These are phyloP conservation scores for Saxidomus purpurata DNA, from an alignment of 1,140 invertebrate species.

Conservation along the genomic window DNA sequence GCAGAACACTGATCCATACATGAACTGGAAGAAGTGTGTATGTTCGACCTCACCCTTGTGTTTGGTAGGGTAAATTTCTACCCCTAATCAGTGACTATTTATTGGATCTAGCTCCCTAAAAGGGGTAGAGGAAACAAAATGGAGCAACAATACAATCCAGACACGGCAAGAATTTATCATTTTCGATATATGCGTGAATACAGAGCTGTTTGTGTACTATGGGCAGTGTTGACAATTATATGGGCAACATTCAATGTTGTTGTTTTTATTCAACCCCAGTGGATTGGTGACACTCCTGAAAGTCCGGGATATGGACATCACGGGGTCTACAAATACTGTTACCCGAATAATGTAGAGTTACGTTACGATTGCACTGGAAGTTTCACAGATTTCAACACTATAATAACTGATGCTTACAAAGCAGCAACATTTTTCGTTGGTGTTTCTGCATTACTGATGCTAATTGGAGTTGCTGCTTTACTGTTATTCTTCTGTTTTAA, in stretches of 20 bases:
- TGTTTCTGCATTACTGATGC: constrained; percentile 94
- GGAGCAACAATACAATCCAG: constrained; percentile 74
- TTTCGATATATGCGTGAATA: constrained; percentile 80
- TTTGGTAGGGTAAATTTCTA: constrained; percentile 20
- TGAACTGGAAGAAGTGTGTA: constrained; percentile 27
- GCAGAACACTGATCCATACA: constrained; percentile 51
- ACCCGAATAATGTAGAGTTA: constrained; percentile 70
- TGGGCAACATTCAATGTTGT: constrained; percentile 98
- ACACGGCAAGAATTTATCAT: constrained; percentile 76
- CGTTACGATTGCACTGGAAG: constrained; percentile 76
- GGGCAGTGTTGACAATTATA: constrained; percentile 98
- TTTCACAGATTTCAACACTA: constrained; percentile 71
- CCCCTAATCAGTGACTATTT: constrained; percentile 9
- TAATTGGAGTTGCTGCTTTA: constrained; percentile 93
- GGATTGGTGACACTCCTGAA: constrained; percentile 92
- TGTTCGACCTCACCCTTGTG: constrained; percentile 62
- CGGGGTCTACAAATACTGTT: constrained; percentile 95
- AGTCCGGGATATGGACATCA: constrained; percentile 95
- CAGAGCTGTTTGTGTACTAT: constrained; percentile 97
- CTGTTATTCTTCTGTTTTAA: constrained; percentile 98
- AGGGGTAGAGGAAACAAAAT: constrained; percentile 46
- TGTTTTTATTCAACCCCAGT: constrained; percentile 98
- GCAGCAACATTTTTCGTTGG: constrained; percentile 94
- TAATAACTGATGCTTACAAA: constrained; percentile 75
- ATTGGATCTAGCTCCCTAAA: constrained; percentile 38